Conservation (phyloP, 2,797 vertebrate species). For the Sebastiscus albofasciatus region DNA sequence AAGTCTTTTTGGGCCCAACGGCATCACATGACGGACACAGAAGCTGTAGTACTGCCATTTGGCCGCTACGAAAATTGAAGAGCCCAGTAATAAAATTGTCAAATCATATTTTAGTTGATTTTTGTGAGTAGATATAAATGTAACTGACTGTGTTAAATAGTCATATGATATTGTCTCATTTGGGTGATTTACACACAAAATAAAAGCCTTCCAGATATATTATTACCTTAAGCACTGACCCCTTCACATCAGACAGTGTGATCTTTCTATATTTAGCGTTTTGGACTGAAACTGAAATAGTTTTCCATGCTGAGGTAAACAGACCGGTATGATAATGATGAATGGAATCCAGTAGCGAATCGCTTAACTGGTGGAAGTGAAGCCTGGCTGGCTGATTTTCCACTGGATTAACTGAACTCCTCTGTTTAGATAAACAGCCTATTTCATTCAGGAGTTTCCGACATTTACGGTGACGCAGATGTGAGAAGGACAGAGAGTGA, state of each 20-base stretch:
- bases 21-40: too few relatives aligned
- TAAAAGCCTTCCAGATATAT: neutral
- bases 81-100: too few relatives aligned
- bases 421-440: slow-evolving; percentile 10
- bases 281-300: neutral
- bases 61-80: too few relatives aligned
- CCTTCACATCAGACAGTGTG: neutral
- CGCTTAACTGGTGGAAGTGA: neutral
- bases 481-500: neutral
- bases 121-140: too few relatives aligned
- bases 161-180: too few relatives aligned
- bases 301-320: neutral
- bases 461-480: neutral
- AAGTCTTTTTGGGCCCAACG: too few relatives aligned
- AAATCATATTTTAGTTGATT: too few relatives aligned
- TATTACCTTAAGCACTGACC: neutral
- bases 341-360: slow-evolving; percentile 47
- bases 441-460: slow-evolving; percentile 1
- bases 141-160: too few relatives aligned
- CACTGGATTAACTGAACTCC: slow-evolving; percentile 10
- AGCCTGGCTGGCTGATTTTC: slow-evolving; percentile 17
- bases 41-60: too few relatives aligned
- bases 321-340: slow-evolving; percentile 39
- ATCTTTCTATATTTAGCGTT: slow-evolving; percentile 2
- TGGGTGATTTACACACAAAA: neutral